A percentile compares a stretch with the other conserved stretches of the same genome.
phyloP scores from a whole-genome alignment of 2,113 vertebrate species.

The Prionailurus bengalensis region DNA sequence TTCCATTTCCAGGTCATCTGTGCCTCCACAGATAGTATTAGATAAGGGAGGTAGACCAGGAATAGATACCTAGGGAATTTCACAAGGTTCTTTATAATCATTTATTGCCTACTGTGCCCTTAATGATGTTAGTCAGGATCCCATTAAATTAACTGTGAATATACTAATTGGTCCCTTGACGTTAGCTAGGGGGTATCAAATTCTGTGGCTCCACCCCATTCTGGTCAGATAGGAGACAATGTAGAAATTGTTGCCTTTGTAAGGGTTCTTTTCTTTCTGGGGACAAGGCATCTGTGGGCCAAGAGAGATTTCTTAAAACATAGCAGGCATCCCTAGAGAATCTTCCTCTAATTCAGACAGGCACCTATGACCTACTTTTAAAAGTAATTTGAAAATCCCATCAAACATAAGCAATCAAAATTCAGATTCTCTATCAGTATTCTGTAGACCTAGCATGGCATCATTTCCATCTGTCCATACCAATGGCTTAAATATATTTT shows the following conservation, averaged over 20 bases:
- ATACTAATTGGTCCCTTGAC: constrained; percentile 82
- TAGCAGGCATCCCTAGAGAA: constrained; percentile 19
- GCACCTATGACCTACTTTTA: constrained; percentile 50
- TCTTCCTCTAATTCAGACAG: neutral
- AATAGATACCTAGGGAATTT: constrained; percentile 76
- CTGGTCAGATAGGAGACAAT: constrained; percentile 59
- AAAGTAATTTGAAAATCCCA: constrained; percentile 59
- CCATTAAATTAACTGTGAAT: constrained; percentile 81
- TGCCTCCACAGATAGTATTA: constrained; percentile 69
- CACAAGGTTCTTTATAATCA: constrained; percentile 80
- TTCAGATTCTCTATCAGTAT: neutral
- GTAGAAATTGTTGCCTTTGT: constrained; percentile 60
- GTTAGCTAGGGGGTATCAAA: constrained; percentile 61
- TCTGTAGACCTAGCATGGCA: neutral
- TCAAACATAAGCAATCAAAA: constrained; percentile 56
- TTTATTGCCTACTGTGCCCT: constrained; percentile 78
- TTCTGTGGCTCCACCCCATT: constrained; percentile 53
- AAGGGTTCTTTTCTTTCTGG: constrained; percentile 55
- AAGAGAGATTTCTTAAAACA: constrained; percentile 56
- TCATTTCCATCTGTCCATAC: neutral
- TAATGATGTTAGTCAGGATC: constrained; percentile 84
- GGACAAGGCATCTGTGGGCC: neutral
- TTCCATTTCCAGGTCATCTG: constrained; percentile 72
- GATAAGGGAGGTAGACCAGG: constrained; percentile 65
- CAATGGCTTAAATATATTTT: neutral